Evolutionary conservation across 2,113 vertebrate species (phyloP).

Genomic region (Psephotus haematonotus): DNA sequence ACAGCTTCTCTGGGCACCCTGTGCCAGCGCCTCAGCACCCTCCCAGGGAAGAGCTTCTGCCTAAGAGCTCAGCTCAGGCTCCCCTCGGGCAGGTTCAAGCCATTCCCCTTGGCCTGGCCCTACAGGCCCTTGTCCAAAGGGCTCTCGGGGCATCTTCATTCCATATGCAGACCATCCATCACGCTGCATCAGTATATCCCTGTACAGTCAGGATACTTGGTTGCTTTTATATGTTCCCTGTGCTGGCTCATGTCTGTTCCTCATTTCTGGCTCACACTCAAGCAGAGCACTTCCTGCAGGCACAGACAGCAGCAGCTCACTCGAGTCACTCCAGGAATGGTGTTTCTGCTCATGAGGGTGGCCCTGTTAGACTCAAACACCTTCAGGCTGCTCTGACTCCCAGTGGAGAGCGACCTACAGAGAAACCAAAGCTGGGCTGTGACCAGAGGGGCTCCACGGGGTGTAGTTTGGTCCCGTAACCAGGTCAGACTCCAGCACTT

Average conservation of each 20-base stretch:
- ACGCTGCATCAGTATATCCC: accelerated
- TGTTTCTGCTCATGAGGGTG: background rate
- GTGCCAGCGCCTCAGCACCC: too few relatives aligned
- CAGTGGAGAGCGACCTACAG: background rate
- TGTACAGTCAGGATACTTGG: background rate
- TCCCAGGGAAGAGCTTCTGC: background rate
- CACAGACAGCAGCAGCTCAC: background rate
- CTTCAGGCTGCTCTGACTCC: background rate
- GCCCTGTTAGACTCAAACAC: background rate
- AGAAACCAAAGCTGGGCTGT: background rate
- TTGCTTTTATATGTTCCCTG: background rate
- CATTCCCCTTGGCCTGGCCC: background rate
- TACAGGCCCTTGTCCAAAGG: background rate
- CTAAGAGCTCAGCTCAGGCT: background rate
- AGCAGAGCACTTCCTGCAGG: background rate
- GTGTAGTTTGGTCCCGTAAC: background rate
- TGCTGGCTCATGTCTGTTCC: background rate
- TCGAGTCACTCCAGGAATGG: background rate
- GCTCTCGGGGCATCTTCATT: background rate
- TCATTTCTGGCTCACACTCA: background rate
- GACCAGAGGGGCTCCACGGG: background rate
- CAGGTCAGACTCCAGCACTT: background rate
- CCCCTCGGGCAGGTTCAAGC: background rate
- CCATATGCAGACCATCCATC: background rate
- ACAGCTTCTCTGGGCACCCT: too few relatives aligned